These are phyloP conservation scores for Latrodectus geometricus DNA, from an alignment of 1,140 invertebrate genomes.

Conservation along the genomic window DNA sequence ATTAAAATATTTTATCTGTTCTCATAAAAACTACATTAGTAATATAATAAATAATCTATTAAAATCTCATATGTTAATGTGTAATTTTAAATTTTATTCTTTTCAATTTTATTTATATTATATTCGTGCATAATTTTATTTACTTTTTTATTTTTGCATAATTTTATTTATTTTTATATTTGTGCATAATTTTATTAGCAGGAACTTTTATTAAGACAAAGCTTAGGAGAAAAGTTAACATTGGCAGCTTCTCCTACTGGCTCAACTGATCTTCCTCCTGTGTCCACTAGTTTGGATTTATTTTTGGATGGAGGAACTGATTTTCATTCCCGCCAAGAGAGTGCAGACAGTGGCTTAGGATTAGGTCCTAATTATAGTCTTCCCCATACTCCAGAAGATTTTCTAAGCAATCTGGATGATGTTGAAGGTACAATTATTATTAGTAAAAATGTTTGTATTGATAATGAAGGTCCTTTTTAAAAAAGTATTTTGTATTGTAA, in stretches of 20 bases:
- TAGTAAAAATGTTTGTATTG: background rate
- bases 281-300: constrained; percentile 74
- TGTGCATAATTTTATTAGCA: constrained; percentile 9
- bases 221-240: constrained; percentile 64
- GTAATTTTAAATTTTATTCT: no score
- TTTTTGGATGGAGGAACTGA: constrained; percentile 81
- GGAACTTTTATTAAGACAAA: constrained; percentile 78
- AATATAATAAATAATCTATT: no score
- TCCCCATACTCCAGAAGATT: constrained; percentile 92
- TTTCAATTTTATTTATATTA: no score
- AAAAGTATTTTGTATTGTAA: no score
- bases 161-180: no score
- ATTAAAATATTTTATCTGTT: no score
- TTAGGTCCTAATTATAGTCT: constrained; percentile 84
- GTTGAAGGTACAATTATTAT: constrained; percentile 67
- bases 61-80: no score
- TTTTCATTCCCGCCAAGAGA: constrained; percentile 88
- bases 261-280: constrained; percentile 60
- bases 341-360: constrained; percentile 90
- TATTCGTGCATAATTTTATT: background rate
- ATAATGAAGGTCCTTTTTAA: constrained; percentile 76
- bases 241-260: constrained; percentile 46
- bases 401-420: constrained; percentile 81
- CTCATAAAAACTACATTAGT: no score
- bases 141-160: no score